Evolutionary conservation across 1,140 invertebrate genomes (phyloP).

Genomic region (Heliconius congener): DNA sequence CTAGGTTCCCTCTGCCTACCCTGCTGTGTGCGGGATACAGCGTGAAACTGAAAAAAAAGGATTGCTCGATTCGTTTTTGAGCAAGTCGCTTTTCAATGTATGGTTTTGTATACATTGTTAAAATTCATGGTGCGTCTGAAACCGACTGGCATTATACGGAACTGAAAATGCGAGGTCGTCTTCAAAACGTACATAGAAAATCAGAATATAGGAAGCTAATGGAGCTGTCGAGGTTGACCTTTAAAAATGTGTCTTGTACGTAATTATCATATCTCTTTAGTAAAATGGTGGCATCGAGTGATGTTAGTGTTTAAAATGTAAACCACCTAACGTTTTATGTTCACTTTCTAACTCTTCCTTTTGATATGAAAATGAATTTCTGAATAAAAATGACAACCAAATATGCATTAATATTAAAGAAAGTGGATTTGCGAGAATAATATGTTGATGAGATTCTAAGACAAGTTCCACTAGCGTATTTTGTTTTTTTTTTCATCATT

Average conservation of each 20-base stretch:
- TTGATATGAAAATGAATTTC: background rate
- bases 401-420: slow-evolving; percentile 17
- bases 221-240: slow-evolving; percentile 48
- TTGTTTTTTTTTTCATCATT: background rate
- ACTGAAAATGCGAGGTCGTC: slow-evolving; percentile 53
- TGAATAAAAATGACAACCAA: slow-evolving; percentile 12
- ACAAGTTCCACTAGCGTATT: background rate
- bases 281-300: background rate
- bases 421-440: slow-evolving; percentile 27
- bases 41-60: too few species aligned
- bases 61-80: background rate
- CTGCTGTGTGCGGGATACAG: too few species aligned
- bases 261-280: background rate
- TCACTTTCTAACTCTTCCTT: background rate
- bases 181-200: slow-evolving; percentile 57
- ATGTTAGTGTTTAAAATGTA: background rate
- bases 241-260: slow-evolving; percentile 33
- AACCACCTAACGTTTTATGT: background rate
- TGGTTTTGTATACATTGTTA: slow-evolving; percentile 26
- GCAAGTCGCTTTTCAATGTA: background rate
- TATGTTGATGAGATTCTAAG: slow-evolving; percentile 24
- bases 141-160: slow-evolving; percentile 45
- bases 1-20: too few species aligned
- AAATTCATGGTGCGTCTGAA: slow-evolving; percentile 39
- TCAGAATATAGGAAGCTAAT: slow-evolving; percentile 57